Percentiles rank a stretch among this genome's conserved stretches.
Evolutionary conservation across 2,113 vertebrate species (phyloP).

Genomic region (Chionodraco myersi): DNA sequence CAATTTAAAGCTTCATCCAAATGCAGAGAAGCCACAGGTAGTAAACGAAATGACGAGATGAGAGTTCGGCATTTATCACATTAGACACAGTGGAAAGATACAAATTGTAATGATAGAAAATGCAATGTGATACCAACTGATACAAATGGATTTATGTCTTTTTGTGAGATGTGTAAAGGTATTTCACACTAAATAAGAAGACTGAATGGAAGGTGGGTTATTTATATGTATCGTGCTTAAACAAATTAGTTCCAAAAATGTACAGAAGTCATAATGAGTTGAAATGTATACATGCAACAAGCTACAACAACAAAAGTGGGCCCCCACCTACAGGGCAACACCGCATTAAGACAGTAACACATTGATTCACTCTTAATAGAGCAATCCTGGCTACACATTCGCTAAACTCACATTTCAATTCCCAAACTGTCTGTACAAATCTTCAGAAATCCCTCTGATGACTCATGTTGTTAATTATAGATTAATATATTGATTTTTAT

Average conservation of each 20-base stretch:
- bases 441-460: not conserved
- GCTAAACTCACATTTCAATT: not conserved
- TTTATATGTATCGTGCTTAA: not conserved
- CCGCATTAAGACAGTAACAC: not conserved
- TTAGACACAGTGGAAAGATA: not conserved
- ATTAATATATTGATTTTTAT: not conserved
- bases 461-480: not conserved
- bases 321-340: not conserved
- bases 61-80: not conserved
- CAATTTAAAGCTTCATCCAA: slow-evolving; percentile 19
- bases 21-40: slow-evolving; percentile 29
- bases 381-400: not conserved
- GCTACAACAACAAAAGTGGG: not conserved
- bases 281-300: not conserved
- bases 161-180: not conserved
- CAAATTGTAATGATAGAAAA: not conserved
- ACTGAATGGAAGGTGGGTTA: not conserved
- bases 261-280: not conserved
- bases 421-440: not conserved
- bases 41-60: slow-evolving; percentile 17
- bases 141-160: not conserved
- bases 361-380: too few relatives aligned
- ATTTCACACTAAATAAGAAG: not conserved
- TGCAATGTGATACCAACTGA: not conserved
- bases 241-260: not conserved